Conservation (phyloP, 2,888 invertebrate genomes). For the Zhengitettix transpicula region DNA sequence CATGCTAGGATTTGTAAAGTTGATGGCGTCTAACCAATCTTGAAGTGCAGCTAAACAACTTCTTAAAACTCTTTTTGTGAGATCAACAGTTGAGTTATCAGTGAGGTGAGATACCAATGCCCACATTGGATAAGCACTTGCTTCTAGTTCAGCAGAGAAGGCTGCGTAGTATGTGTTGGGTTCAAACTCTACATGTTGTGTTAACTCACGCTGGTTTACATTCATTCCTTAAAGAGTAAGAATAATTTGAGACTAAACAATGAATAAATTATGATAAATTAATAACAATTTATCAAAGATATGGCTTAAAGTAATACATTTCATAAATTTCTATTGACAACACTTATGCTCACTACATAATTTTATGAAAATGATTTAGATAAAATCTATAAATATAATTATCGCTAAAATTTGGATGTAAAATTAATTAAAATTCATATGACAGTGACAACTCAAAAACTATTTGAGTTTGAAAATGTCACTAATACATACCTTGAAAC, state of each 20-base stretch:
- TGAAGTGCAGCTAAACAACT: slow-evolving; percentile 64
- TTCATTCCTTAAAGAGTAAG: slow-evolving; percentile 65
- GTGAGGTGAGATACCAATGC: slow-evolving; percentile 78
- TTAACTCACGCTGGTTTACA: slow-evolving; percentile 79
- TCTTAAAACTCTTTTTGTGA: slow-evolving; percentile 57
- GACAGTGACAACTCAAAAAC: too few relatives aligned
- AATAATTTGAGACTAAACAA: too few relatives aligned
- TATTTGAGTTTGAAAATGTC: too few relatives aligned
- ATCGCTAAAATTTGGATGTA: too few relatives aligned
- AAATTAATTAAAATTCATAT: too few relatives aligned
- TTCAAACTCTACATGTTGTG: slow-evolving; percentile 89
- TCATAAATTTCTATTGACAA: too few relatives aligned
- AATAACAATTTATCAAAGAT: too few relatives aligned
- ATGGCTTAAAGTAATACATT: too few relatives aligned
- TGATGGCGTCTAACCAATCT: slow-evolving; percentile 78
- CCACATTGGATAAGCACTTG: slow-evolving; percentile 97
- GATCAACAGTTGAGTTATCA: slow-evolving; percentile 48
- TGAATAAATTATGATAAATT: neutral
- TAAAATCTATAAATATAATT: too few relatives aligned
- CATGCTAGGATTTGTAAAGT: slow-evolving; percentile 48
- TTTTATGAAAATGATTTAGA: too few relatives aligned
- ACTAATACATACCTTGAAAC: slow-evolving; percentile 58
- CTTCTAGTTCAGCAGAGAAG: slow-evolving; percentile 93
- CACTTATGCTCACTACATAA: too few relatives aligned
- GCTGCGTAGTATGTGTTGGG: slow-evolving; percentile 95